Percentiles rank a stretch among this genome's conserved stretches.
phyloP scores from a whole-genome alignment of 2,888 invertebrate genomes.

The Anarsia innoxiella region DNA sequence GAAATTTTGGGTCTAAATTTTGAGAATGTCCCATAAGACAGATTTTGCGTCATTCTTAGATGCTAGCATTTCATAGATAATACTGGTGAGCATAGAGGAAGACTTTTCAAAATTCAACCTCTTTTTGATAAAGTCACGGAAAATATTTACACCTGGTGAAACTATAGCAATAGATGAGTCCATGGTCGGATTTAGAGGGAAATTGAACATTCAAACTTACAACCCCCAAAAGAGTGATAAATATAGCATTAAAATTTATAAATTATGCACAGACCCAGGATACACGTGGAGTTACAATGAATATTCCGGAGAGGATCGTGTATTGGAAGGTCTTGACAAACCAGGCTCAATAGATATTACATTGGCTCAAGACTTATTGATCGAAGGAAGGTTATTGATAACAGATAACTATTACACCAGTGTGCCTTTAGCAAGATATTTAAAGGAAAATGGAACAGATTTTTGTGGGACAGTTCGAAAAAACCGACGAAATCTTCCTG shows the following conservation, averaged over 20 bases:
- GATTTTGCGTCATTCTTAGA: no score
- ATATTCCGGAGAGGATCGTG: conserved; percentile 14
- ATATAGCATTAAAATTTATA: conserved; percentile 19
- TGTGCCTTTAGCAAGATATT: conserved; percentile 6
- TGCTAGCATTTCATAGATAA: no score
- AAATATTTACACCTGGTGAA: conserved; percentile 16
- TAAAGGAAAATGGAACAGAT: conserved; percentile 4
- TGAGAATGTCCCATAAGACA: no score
- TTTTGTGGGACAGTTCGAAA: conserved; percentile 16
- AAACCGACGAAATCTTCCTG: conserved; percentile 17
- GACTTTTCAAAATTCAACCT: no score
- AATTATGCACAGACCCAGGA: conserved; percentile 15
- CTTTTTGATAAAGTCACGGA: conserved; percentile 14
- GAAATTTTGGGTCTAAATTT: no score
- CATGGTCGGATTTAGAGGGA: conserved; percentile 14
- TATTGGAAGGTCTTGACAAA: conserved; percentile 11
- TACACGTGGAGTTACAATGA: conserved; percentile 16
- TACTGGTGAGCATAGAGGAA: no score
- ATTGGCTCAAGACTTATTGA: conserved; percentile 10
- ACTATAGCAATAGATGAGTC: conserved; percentile 16
- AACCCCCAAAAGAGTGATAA: conserved; percentile 14
- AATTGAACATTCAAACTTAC: conserved; percentile 9
- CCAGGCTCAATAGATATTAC: conserved; percentile 13
- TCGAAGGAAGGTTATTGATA: conserved; percentile 15
- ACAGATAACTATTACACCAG: conserved; percentile 11